Conservation (phyloP, 2,113 vertebrate genomes). For the Toxotes jaculatrix region DNA sequence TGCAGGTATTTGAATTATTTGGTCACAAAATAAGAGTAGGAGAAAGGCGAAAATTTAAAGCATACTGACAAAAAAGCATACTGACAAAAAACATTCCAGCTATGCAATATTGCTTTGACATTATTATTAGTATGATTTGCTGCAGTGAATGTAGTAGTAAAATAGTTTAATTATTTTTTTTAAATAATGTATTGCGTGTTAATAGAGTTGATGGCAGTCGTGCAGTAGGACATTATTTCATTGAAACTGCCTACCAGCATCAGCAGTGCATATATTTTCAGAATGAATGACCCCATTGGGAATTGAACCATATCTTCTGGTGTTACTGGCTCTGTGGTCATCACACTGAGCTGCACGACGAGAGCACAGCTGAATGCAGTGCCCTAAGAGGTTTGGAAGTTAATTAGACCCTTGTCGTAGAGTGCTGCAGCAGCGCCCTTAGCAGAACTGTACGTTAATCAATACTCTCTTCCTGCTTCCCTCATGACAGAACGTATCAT, state of each 20-base stretch:
- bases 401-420: constrained; percentile 61
- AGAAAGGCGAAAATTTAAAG: too few relatives aligned
- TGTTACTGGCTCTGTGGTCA: constrained; percentile 11
- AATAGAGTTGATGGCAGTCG: neutral
- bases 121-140: neutral
- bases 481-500: constrained; percentile 74
- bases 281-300: constrained; percentile 28
- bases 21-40: neutral
- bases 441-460: constrained; percentile 68
- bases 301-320: constrained; percentile 5
- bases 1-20: neutral
- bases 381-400: constrained; percentile 53
- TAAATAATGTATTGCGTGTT: neutral
- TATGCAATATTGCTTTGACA: too few relatives aligned
- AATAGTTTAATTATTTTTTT: neutral
- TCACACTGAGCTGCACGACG: constrained; percentile 16
- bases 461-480: constrained; percentile 68
- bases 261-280: constrained; percentile 10
- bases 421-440: constrained; percentile 50
- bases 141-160: neutral
- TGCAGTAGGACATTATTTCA: constrained; percentile 5
- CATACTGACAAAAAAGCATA: too few relatives aligned
- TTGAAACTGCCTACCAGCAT: neutral
- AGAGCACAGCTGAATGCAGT: constrained; percentile 40
- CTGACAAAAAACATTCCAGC: too few relatives aligned